phyloP scores from a whole-genome alignment of 2,888 invertebrate species.

The Alloscopus bannaensis region DNA sequence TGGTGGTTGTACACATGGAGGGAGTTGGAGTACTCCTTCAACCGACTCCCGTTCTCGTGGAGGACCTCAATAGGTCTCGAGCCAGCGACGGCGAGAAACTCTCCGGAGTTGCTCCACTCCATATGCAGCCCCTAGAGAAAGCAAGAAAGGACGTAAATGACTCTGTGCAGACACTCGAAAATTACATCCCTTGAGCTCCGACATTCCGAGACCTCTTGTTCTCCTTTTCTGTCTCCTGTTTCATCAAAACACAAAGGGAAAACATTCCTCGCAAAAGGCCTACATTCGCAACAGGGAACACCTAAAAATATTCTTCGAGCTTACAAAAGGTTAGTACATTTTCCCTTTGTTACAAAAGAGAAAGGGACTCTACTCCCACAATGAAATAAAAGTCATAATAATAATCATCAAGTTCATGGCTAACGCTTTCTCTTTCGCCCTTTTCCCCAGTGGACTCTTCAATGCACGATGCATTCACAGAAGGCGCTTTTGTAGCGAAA shows the following conservation, averaged over 20 bases:
- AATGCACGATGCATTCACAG: no score
- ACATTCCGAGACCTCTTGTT: no score
- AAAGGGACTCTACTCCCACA: conserved; percentile 12
- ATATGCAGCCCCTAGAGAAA: conserved; percentile 84
- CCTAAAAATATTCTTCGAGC: no score
- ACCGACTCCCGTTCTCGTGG: conserved; percentile 70
- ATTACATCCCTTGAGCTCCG: no score
- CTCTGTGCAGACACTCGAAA: no score
- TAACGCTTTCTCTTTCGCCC: conserved; percentile 15
- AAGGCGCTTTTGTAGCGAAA: no score
- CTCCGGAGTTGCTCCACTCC: conserved; percentile 98
- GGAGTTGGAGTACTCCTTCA: conserved; percentile 83
- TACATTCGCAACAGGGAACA: no score
- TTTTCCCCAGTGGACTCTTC: no score
- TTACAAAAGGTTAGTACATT: no score
- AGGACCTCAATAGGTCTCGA: conserved; percentile 73
- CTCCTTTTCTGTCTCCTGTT: no score
- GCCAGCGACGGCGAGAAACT: conserved; percentile 94
- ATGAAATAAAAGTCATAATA: conserved; percentile 52
- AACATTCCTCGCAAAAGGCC: no score
- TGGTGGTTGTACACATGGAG: conserved; percentile 94
- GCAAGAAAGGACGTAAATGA: no score
- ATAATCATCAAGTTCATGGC: conserved; percentile 63
- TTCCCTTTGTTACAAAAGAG: neutral
- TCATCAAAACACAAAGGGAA: neutral